Evolutionary conservation across 2,888 invertebrate genomes (phyloP), one percentile per base, ranked within the genome.

Genomic region (Agrilus cyanescens): DNA sequence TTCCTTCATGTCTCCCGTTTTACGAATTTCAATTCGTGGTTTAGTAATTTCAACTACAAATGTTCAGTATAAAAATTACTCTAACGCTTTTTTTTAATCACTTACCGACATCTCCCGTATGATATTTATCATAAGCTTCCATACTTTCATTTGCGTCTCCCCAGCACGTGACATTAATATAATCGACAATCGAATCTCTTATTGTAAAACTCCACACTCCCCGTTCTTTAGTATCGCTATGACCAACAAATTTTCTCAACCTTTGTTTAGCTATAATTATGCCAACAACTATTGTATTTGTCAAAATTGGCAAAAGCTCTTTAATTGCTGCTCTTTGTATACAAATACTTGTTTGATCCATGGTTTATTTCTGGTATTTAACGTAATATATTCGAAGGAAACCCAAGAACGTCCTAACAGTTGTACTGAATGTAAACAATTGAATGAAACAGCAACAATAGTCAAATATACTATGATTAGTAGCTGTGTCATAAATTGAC

Each of bases 121-220:
- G 72, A 60, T 80, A 80, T 53, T 71, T 72, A 46, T 74, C 71
- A 53, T 77, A 73, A 50, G 80, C 72, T 42, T 74, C 74, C 32
- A 72, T 68, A 14, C 85, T 69, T 54, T 71, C 77, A 49, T 76
- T 75, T 44, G 72, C 71, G 4, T 74, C 70, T 3, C 85, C 85
- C 87, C 87, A 88, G 47, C 76, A 80, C 46, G 81, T 80, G 12
- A 79, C 79, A 59, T 87, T 86, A 37, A 85, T 80, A 4, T 80
- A 78, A 59, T 83, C 80, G 1, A 73, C 61, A 13, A 74, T 69
- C 0, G 85, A 80, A 66, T 87, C 88, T 48, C 86, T 72, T 18
- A 87, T 50, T 0, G 85, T 86, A 50, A 85, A 83, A 41, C 77
- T 80, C 67, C 82, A 82, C 1, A 87, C 85, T n/a, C 76, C 82